Evolutionary conservation across 2,797 vertebrate genomes (phyloP).

Genomic region (Chiloscyllium punctatum): DNA sequence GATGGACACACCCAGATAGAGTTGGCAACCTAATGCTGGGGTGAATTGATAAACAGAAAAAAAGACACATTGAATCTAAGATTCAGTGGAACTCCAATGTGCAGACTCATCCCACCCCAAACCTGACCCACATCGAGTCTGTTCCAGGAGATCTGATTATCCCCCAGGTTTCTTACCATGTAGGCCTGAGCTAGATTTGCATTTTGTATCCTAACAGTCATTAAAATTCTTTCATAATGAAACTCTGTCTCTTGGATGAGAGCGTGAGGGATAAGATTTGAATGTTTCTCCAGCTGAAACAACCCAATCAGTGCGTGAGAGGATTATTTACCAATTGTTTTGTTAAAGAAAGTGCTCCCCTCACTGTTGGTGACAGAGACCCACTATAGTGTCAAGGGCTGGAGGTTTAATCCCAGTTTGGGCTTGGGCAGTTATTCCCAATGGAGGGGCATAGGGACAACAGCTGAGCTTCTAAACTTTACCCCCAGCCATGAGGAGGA

Average conservation of each 20-base stretch:
- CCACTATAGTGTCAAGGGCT: neutral
- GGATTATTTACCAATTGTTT: neutral
- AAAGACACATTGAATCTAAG: neutral
- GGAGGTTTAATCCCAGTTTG: neutral
- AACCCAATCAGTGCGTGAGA: too few species aligned
- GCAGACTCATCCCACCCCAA: neutral
- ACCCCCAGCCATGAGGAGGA: neutral
- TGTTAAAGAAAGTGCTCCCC: neutral
- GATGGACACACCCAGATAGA: neutral
- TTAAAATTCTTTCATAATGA: neutral
- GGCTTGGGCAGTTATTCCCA: neutral
- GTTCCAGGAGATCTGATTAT: neutral
- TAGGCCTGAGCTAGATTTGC: neutral
- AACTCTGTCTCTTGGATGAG: neutral
- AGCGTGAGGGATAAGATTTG: neutral
- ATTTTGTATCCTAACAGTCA: neutral
- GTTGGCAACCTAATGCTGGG: neutral
- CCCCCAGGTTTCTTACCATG: too few species aligned
- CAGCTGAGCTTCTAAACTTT: neutral
- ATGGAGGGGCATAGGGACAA: neutral
- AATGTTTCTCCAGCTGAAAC: too few species aligned
- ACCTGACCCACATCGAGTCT: neutral
- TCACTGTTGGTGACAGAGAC: neutral
- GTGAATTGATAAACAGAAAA: neutral
- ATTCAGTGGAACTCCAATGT: neutral